Evolutionary conservation across 2,113 vertebrate genomes (phyloP).

Genomic region (human): GRCh38 chr19:33553001-33553500

Average conservation of each 20-base stretch:
- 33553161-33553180: background rate
- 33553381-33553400: background rate
- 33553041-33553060: background rate
- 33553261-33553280: background rate
- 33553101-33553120: fast-evolving
- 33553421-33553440: too few species aligned
- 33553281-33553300: background rate
- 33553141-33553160: background rate
- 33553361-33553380: background rate
- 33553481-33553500: fast-evolving
- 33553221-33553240: too few species aligned
- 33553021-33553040: background rate
- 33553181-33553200: too few species aligned
- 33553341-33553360: background rate
- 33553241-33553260: background rate
- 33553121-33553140: background rate
- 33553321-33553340: background rate
- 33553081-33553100: background rate
- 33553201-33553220: background rate
- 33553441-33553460: background rate
- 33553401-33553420: fast-evolving
- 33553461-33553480: background rate
- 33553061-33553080: background rate
- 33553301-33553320: background rate
- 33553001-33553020: background rate